These are phyloP conservation scores for Leptodirus hochenwartii DNA, from an alignment of 2,888 invertebrate species.

Conservation along the genomic window DNA sequence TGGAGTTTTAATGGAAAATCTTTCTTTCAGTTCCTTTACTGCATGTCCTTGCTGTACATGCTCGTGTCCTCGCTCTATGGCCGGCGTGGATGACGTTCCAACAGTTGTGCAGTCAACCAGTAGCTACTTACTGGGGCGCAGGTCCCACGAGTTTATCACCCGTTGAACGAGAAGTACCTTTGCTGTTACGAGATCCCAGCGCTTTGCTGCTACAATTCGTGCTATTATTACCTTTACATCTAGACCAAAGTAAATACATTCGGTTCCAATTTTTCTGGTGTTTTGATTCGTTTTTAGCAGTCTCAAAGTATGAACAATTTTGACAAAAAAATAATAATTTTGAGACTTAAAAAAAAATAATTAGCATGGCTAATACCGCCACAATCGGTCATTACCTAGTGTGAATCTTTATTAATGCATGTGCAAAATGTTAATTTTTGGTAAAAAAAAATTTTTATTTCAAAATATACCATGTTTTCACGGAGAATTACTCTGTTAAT, in stretches of 20 bases:
- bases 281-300: conserved; percentile 1
- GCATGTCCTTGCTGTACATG: conserved; percentile 75
- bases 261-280: too few species aligned
- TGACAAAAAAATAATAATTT: not conserved
- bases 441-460: too few species aligned
- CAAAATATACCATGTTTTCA: too few species aligned
- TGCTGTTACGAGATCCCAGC: conserved; percentile 71
- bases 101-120: conserved; percentile 32
- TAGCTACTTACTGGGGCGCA: too few species aligned
- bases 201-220: conserved; percentile 76
- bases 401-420: too few species aligned
- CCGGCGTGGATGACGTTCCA: conserved; percentile 33
- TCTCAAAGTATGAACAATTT: not conserved
- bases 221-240: conserved; percentile 63
- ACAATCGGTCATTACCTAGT: too few species aligned
- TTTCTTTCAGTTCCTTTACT: conserved; percentile 66
- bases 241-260: conserved; percentile 68
- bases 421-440: too few species aligned
- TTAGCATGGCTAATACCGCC: too few species aligned
- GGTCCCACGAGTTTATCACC: conserved; percentile 18
- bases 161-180: conserved; percentile 49
- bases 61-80: conserved; percentile 50
- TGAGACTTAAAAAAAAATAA: too few species aligned
- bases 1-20: too few species aligned
- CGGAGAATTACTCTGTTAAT: too few species aligned